Evolutionary conservation across 2,113 vertebrate genomes (phyloP).

Genomic region (Chroicocephalus ridibundus): DNA sequence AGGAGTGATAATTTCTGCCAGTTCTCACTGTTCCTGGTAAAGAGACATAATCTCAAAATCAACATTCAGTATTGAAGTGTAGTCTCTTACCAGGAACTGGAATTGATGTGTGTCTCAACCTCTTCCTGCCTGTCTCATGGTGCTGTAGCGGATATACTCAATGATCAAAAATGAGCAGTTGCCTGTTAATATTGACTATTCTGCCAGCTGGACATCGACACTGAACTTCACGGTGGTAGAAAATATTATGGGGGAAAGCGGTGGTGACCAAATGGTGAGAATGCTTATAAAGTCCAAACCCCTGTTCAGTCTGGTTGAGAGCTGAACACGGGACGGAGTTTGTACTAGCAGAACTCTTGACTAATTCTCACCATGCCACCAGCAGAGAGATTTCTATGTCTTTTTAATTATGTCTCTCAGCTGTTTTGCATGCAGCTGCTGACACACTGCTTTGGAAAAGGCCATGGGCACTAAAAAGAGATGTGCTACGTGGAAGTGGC

Average conservation of each 20-base stretch:
- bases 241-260: not conserved
- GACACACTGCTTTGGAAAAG: not conserved
- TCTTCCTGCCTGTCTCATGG: not conserved
- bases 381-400: not conserved
- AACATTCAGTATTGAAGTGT: not conserved
- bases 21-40: not conserved
- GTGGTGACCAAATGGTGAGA: not conserved
- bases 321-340: not conserved
- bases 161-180: not conserved
- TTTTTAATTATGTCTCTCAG: not conserved
- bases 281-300: not conserved
- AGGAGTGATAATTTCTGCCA: not conserved
- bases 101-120: not conserved
- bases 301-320: not conserved
- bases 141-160: not conserved
- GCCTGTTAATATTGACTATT: not conserved
- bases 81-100: not conserved
- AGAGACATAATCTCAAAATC: not conserved
- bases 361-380: not conserved
- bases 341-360: not conserved
- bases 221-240: rapidly evolving
- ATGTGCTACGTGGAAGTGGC: not conserved
- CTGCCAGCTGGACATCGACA: not conserved
- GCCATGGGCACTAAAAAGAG: not conserved
- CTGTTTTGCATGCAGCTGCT: not conserved